Evolutionary conservation across 2,888 invertebrate genomes (phyloP).

Genomic region (Diarsia mendica): DNA sequence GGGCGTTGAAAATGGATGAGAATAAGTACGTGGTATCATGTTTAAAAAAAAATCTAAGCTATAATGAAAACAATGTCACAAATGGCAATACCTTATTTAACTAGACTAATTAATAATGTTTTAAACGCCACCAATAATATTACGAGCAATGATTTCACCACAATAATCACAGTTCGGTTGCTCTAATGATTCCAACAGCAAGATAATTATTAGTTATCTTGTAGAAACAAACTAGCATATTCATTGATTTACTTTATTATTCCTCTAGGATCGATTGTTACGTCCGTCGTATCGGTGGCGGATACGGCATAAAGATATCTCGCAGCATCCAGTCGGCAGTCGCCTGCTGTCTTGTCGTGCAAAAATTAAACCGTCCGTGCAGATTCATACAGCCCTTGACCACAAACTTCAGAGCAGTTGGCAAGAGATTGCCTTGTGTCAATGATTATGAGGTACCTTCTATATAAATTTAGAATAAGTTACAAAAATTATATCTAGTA

Average conservation of each 20-base stretch:
- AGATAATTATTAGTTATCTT: not conserved
- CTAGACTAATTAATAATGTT: too few species aligned
- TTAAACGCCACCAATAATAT: not conserved
- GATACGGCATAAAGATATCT: slow-evolving; percentile 93
- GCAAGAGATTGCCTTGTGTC: slow-evolving; percentile 87
- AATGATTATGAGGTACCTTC: slow-evolving; percentile 85
- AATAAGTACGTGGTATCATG: slow-evolving; percentile 71
- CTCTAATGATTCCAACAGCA: not conserved
- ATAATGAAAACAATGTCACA: too few species aligned
- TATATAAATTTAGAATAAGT: not conserved
- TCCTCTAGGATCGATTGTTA: slow-evolving; percentile 91
- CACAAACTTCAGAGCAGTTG: slow-evolving; percentile 90
- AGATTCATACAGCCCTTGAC: slow-evolving; percentile 91
- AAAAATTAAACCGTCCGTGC: slow-evolving; percentile 91
- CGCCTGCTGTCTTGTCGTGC: slow-evolving; percentile 91
- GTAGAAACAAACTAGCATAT: not conserved
- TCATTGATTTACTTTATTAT: not conserved
- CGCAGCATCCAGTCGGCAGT: slow-evolving; percentile 89
- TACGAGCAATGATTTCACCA: slow-evolving; percentile 3
- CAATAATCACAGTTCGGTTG: not conserved
- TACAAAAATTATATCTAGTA: not conserved
- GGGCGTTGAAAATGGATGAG: slow-evolving; percentile 85
- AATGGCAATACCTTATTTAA: not conserved
- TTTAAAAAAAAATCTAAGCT: too few species aligned
- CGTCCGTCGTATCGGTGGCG: slow-evolving; percentile 76